Base-by-base conservation (phyloP, 2,113 vertebrate genomes). In the Pelecanoides urinatrix region DNA sequence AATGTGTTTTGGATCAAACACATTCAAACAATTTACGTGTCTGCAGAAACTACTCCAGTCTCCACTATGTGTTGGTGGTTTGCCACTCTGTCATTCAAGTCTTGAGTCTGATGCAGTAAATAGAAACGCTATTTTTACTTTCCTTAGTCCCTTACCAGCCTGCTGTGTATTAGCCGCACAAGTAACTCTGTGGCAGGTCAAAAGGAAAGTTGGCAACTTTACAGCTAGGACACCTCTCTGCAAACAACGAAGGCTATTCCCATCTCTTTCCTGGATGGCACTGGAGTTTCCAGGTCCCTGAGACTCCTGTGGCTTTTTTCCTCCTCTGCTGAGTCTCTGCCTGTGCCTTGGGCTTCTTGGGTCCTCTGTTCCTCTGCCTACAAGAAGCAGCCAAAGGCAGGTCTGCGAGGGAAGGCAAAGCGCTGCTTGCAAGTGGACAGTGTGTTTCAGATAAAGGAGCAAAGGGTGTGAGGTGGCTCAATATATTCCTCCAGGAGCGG, bases 141-240 rank as follows among this genome's bases (percentile, higher is more conserved):
- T 82, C 21, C 30, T 66, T 32, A 40, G 49, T 32, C 25, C 38
- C 68, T 94, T 59, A 59, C 84, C 26, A 42, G 50, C 27, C 80
- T 61, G 42, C 68, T 71, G 16, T 66, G 52, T 68, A 14, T 56
- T 87, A 85, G 72, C 70, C 53, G 40, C 21, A 38, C 42, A 81
- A 78, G 23, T 11, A 61, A 40, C 65, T 71, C 68, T 32, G 34
- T n/a, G 79, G 21, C 73, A 56, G 47, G 70, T 68, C 87, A 75
- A 78, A 94, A 91, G 74, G 65, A 95, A 92, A 95, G 34, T 12
- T 87, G 90, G 61, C 83, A 77, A 7, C n/a, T 88, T 92, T 27
- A 61, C 45, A 76, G 47, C 27, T 44, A 30, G 58, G 68, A 75
- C n/a, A 50, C 36, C 44, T 85, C 29, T 77, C 70, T 42, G 53